Evolutionary conservation across 1,140 invertebrate species (phyloP), one percentile per base, ranked within the genome.

Genomic region (Drosophila baimaii): DNA sequence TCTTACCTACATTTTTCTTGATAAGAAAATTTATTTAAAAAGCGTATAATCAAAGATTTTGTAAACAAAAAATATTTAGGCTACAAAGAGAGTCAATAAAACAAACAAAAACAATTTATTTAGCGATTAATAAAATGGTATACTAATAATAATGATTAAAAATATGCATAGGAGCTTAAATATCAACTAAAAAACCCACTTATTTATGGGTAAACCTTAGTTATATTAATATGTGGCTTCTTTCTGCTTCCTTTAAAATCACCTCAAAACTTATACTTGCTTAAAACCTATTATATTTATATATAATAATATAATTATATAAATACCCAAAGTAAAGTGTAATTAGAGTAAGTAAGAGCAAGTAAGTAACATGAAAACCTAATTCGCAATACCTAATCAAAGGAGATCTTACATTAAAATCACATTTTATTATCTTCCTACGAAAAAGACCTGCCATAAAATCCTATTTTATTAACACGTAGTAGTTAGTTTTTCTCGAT

Each of bases 391-490:
- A 19, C 47, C 27, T 15, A 15, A 52, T 33, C 29, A 2, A 52
- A 5, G 19, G 7, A 19, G n/a, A 5, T 7, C 49, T 33, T 33
- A 31, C 29, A 52, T 52, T 35, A 52, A 35, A 52, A 33, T 35
- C 51, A 10, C 51, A 52, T 12, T 54, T 54, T 54, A 54, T 35
- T 54, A 23, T 23, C 49, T 52, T 5, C 13, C 13, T 3, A 19
- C 29, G 12, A 4, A 19, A 35, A 19, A 35, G n/a, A 5, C 15
- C 5, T 27, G 17, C 12, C 27, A 33, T 35, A 10, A 65, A 35
- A 65, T 19, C 17, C 13, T 23, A 33, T 62, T 43, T 64, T 61
- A 27, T 41, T 61, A 59, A 35, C 29, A 37, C 25, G 33, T 55
- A 9, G 23, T 15, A 6, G 23, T 21, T 55, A 12, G 17, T 23